Base-by-base conservation (phyloP, 2,113 vertebrate species). In the Sturnus vulgaris region DNA sequence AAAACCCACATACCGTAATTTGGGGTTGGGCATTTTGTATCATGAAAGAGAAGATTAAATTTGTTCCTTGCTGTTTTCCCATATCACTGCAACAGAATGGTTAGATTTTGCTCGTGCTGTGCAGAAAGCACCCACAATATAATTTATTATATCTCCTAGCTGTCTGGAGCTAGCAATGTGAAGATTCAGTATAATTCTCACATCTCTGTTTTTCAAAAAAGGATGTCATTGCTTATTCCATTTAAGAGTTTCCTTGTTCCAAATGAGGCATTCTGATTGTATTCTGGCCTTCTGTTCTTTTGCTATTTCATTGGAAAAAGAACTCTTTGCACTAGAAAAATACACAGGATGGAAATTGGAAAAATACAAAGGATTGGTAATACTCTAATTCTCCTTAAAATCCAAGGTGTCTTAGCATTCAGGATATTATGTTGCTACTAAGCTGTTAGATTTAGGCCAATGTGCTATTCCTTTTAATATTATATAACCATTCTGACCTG, bases 1-100 rank as follows among this genome's bases (percentile, higher is more conserved):
- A 66, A 56, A 21, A 40, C 3, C 2, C 12, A 28, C 2, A 13
- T 18, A 23, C 0, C 2, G 1, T 23, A 6, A 56, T 77, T 77
- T 28, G 3, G 5, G 3, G 7, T 46, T 86, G 17, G 25, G 19
- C 3, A 44, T 82, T 70, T 66, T 59, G 1, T 40, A 25, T 5
- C 8, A n/a, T 65, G 65, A 49, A 77, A 56, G 47, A 53, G 8
- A 56, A 87, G 65, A 89, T 7, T 3, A 65, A 71, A 30, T 2
- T 31, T 78, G 3, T 42, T 82, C 25, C 24, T 78, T 78, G 15
- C 7, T 52, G 7, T 37, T 19, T 10, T 81, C 13, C 9, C 11
- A 27, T 7, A 65, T 47, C 19, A 53, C 25, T 84, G 20, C 24
- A 61, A 53, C 2, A 6, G 10, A 71, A 23, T 14, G 5, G 5